Evolutionary conservation across 2,113 vertebrate species (phyloP).

Genomic region (Odocoileus hemionus): DNA sequence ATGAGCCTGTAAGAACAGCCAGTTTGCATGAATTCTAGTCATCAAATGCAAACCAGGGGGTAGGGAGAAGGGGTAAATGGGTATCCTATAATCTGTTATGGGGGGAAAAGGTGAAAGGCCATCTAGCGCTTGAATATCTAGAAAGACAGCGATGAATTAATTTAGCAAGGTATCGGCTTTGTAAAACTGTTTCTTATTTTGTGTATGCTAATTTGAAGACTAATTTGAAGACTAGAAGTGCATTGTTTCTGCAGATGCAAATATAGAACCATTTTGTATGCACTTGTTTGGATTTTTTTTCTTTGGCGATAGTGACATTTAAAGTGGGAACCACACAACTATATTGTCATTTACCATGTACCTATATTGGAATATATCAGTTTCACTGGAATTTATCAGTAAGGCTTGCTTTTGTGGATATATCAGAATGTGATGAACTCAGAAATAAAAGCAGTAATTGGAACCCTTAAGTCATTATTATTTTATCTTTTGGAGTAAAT

Average conservation of each 20-base stretch:
- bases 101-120: neutral
- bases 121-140: neutral
- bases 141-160: neutral
- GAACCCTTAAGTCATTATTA: neutral
- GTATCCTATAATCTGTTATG: neutral
- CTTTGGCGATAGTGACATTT: neutral
- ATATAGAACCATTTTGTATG: neutral
- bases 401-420: constrained; percentile 2
- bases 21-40: constrained; percentile 66
- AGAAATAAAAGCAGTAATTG: constrained; percentile 41
- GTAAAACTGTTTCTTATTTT: constrained; percentile 6
- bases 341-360: constrained; percentile 3
- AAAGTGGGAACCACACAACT: neutral
- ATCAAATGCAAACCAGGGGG: constrained; percentile 51
- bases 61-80: neutral
- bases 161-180: constrained; percentile 17
- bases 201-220: neutral
- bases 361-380: constrained; percentile 7
- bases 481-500: constrained; percentile 48
- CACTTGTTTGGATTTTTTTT: constrained; percentile 31
- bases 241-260: neutral
- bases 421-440: constrained; percentile 46
- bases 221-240: neutral
- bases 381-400: constrained; percentile 25
- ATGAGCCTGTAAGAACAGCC: constrained; percentile 37